A percentile compares a stretch with the other conserved stretches of the same genome.
These are phyloP conservation scores for Monopis laevigella DNA, from an alignment of 2,888 invertebrate species.

Conservation along the genomic window DNA sequence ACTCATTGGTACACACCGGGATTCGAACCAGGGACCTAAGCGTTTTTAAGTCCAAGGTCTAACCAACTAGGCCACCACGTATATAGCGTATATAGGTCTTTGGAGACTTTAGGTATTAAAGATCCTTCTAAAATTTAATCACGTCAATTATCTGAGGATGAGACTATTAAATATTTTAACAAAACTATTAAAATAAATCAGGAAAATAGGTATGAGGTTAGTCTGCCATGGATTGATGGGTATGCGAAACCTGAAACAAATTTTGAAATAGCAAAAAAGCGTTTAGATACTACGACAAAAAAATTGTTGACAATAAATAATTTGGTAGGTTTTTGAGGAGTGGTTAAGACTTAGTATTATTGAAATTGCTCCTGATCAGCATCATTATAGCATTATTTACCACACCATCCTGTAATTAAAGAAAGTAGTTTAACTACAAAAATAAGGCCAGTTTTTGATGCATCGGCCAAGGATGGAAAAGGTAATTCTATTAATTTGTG, in stretches of 20 bases:
- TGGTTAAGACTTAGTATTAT: background rate
- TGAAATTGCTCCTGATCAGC: background rate
- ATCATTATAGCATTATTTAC: constrained; percentile 17
- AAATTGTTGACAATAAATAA: background rate
- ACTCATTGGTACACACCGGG: too few relatives aligned
- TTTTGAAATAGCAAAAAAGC: background rate
- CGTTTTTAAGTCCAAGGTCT: too few relatives aligned
- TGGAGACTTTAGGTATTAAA: constrained; percentile 1
- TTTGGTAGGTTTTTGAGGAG: background rate
- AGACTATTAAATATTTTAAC: background rate
- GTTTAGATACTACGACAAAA: constrained; percentile 6
- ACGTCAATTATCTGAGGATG: background rate
- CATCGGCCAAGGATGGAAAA: constrained; percentile 19
- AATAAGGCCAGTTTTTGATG: constrained; percentile 25
- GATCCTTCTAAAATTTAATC: background rate
- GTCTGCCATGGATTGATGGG: background rate
- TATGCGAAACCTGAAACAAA: background rate
- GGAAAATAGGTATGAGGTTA: constrained; percentile 5
- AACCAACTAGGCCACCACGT: too few relatives aligned
- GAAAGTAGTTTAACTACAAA: constrained; percentile 23
- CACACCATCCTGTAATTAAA: constrained; percentile 23
- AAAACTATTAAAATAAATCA: constrained; percentile 1
- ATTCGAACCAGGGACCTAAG: too few relatives aligned
- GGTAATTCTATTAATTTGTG: constrained; percentile 25
- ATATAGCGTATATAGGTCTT: too few relatives aligned